Base-by-base conservation (phyloP, 2,797 vertebrate species). In the Betta splendens region DNA sequence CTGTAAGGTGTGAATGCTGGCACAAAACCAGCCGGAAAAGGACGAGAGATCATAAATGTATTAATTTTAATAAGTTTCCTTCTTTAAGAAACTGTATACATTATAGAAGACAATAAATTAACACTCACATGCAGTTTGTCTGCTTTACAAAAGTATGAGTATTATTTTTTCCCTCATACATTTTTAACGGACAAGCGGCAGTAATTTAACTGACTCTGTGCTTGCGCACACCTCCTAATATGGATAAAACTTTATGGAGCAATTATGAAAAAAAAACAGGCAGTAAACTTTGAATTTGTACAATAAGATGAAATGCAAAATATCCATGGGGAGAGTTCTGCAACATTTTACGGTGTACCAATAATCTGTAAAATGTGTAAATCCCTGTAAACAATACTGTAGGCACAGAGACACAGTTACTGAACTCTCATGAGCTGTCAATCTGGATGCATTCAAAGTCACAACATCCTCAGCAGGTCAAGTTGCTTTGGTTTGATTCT, bases 81-180 rank as follows among this genome's bases (percentile, higher is more conserved):
- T 93, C 91, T 93, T 94, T 93, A 93, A 94, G 93, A 96, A 97
- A 95, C 92, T 92, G 90, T 93, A 93, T 94, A 95, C 94, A 94
- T 92, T 82, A 91, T 93, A 85, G 80, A 92, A 93, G 92, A 95
- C 93, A 93, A 93, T 94, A 94, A 94, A 91, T 95, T 94, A 95
- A 87, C 81, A 85, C 81, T 69, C 79, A 93, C 95, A 95, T 96
- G 94, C 94, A 94, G 92, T 91, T 93, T 58, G 92, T 92, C 91
- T 84, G 93, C 94, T 94, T 91, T 90, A 87, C 70, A 89, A 86
- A 80, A 79, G 62, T 69, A 65, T 79, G 65, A 77, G 76, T 86
- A 64, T 57, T 60, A 29, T 69, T 66, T 58, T 33, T 53, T 78
- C 29, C 35, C 65, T 51, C 29, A 44, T 80, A 85, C 60, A 61